phyloP scores from a whole-genome alignment of 2,888 invertebrate genomes.

The Polyploca ridens region DNA sequence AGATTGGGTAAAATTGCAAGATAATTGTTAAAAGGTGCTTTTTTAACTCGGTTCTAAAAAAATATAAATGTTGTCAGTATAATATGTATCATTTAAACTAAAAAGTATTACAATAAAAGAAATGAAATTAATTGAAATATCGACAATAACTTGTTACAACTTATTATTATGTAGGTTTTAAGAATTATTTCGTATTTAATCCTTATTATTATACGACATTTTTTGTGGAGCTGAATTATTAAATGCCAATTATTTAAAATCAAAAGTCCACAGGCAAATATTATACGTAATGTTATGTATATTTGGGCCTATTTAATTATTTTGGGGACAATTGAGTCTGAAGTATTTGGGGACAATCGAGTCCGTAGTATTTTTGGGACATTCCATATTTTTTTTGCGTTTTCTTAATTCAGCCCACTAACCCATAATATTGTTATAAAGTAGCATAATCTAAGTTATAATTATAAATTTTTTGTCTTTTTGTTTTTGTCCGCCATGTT shows the following conservation, averaged over 20 bases:
- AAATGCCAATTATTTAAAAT: too few species aligned
- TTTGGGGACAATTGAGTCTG: too few species aligned
- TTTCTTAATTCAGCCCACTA: neutral
- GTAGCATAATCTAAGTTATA: constrained; percentile 40
- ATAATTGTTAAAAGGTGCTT: too few species aligned
- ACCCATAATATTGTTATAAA: constrained; percentile 24
- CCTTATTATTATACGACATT: constrained; percentile 13
- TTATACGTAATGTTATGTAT: too few species aligned
- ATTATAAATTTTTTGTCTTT: neutral
- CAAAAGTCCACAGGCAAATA: too few species aligned
- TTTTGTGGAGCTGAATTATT: too few species aligned
- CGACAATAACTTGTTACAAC: constrained; percentile 2
- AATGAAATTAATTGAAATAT: neutral
- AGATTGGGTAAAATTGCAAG: too few species aligned
- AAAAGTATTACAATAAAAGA: neutral
- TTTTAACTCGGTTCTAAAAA: too few species aligned
- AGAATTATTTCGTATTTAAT: constrained; percentile 21
- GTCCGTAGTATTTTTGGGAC: too few species aligned
- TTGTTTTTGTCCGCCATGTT: constrained; percentile 8
- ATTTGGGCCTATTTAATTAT: too few species aligned
- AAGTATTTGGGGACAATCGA: too few species aligned
- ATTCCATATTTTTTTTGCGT: too few species aligned
- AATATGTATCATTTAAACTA: neutral
- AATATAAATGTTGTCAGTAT: neutral
- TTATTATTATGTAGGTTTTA: constrained; percentile 26